Conservation (phyloP, 2,888 invertebrate species). For the Acleris sparsana region DNA sequence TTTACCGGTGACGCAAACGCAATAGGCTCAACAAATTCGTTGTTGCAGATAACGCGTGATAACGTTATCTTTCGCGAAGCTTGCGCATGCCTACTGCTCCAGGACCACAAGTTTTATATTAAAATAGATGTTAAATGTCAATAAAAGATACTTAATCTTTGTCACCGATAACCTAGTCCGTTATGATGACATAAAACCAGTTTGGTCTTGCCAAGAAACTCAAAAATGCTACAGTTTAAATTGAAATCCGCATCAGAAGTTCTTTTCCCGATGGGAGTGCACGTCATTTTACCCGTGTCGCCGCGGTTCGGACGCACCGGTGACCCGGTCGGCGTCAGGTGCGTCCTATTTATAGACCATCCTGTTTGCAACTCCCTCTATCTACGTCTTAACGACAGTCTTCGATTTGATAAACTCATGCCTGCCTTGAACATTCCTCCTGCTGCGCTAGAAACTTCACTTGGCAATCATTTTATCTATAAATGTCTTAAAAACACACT, state of each 20-base stretch:
- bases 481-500: background rate
- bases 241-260: conserved; percentile 11
- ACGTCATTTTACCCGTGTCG: conserved; percentile 1
- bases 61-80: conserved; percentile 10
- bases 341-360: conserved; percentile 46
- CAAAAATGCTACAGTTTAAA: background rate
- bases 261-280: conserved; percentile 11
- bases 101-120: no score
- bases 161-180: no score
- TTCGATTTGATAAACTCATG: conserved; percentile 34
- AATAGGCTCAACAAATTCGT: conserved; percentile 18
- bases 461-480: background rate
- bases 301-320: conserved; percentile 29
- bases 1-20: conserved; percentile 23
- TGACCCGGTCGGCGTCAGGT: conserved; percentile 49
- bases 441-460: conserved; percentile 23
- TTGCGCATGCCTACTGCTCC: background rate
- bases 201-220: no score
- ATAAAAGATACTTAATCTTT: no score
- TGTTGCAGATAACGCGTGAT: conserved; percentile 29
- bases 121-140: no score
- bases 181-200: no score
- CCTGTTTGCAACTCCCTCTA: conserved; percentile 39
- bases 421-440: conserved; percentile 25
- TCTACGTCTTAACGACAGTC: conserved; percentile 25